Percentiles rank a stretch among this genome's conserved stretches.
phyloP scores from a whole-genome alignment of 1,140 invertebrate species.

The Leptoteleia sp. region DNA sequence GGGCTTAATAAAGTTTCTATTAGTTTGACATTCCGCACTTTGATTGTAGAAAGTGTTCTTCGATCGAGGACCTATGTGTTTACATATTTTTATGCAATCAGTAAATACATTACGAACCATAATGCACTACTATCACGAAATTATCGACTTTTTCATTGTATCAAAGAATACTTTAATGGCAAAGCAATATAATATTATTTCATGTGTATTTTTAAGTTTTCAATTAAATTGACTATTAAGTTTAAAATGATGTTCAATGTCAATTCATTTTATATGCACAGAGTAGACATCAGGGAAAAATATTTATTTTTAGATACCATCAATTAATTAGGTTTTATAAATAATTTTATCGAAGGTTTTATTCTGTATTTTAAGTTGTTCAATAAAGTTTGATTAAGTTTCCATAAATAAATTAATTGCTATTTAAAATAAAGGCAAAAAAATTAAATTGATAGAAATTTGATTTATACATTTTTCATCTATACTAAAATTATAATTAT shows the following conservation, averaged over 20 bases:
- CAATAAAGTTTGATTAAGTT: conserved; percentile 24
- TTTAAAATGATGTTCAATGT: conserved; percentile 21
- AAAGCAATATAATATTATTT: conserved; percentile 30
- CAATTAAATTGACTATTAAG: conserved; percentile 29
- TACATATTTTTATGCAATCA: conserved; percentile 46
- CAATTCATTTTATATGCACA: conserved; percentile 29
- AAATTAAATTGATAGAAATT: too few relatives aligned
- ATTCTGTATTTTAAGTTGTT: conserved; percentile 17
- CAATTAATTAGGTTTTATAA: conserved; percentile 47
- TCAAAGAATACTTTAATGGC: conserved; percentile 1
- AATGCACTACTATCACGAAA: conserved; percentile 35
- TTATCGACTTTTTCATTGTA: conserved; percentile 53
- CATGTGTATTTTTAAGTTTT: conserved; percentile 8
- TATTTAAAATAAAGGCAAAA: too few relatives aligned
- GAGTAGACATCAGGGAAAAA: conserved; percentile 27
- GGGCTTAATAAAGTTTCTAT: conserved; percentile 49
- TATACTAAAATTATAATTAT: too few relatives aligned
- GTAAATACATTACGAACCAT: conserved; percentile 43
- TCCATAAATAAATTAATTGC: too few relatives aligned
- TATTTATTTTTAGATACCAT: conserved; percentile 44
- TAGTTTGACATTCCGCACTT: conserved; percentile 57
- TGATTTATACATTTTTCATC: too few relatives aligned
- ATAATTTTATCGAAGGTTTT: conserved; percentile 52
- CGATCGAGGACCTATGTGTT: conserved; percentile 46
- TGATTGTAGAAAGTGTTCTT: conserved; percentile 35